Evolutionary conservation across 2,113 vertebrate genomes (phyloP).

Genomic region (Pterocles burchelli): DNA sequence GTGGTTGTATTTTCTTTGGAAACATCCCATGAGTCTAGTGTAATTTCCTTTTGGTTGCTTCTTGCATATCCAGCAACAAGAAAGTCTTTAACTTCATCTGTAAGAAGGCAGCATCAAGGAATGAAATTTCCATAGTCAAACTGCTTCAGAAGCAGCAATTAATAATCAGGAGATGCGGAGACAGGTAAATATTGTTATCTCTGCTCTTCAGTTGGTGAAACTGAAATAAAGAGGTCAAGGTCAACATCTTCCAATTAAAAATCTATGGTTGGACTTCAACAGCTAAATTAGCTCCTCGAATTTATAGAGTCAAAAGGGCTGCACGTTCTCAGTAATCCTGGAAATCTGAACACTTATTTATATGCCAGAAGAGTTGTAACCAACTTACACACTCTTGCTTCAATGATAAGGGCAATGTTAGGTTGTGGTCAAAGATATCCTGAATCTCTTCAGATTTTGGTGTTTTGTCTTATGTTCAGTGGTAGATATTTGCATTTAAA

Average conservation of each 20-base stretch:
- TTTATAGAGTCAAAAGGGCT: background rate
- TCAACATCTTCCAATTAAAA: background rate
- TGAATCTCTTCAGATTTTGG: background rate
- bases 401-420: background rate
- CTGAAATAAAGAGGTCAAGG: slow-evolving; percentile 4
- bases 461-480: background rate
- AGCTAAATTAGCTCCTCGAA: background rate
- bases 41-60: background rate
- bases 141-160: slow-evolving; percentile 9
- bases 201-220: slow-evolving; percentile 14
- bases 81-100: background rate
- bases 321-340: background rate
- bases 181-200: slow-evolving; percentile 43
- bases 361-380: background rate
- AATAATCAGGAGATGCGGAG: background rate
- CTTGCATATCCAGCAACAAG: background rate
- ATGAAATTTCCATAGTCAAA: background rate
- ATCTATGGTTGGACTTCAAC: background rate
- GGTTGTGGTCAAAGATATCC: background rate
- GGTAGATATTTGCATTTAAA: background rate
- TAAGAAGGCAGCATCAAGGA: background rate
- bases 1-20: background rate
- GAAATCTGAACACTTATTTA: background rate
- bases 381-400: background rate
- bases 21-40: background rate